Percentiles rank a stretch among this genome's conserved stretches.
These are phyloP conservation scores for Philopedon plagiatum DNA, from an alignment of 2,888 invertebrate species.

Conservation along the genomic window DNA sequence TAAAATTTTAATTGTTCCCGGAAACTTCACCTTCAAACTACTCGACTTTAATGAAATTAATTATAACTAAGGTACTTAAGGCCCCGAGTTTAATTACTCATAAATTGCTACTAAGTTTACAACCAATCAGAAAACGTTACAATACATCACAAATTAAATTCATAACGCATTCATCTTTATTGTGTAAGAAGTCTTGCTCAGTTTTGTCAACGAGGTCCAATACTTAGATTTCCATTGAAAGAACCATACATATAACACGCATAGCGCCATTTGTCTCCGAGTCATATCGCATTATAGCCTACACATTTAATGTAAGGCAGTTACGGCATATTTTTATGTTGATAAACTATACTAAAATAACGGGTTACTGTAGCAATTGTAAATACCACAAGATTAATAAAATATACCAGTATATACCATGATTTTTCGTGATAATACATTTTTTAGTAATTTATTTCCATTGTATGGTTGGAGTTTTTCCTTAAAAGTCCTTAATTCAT, in stretches of 20 bases:
- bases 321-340: too few relatives aligned
- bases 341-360: too few relatives aligned
- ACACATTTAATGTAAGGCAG: too few relatives aligned
- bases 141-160: conserved; percentile 31
- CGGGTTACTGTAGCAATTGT: too few relatives aligned
- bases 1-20: conserved; percentile 18
- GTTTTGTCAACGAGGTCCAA: neutral
- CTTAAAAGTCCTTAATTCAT: too few relatives aligned
- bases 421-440: too few relatives aligned
- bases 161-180: conserved; percentile 13
- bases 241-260: too few relatives aligned
- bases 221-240: neutral
- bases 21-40: conserved; percentile 12
- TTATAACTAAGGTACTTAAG: conserved; percentile 15
- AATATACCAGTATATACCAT: too few relatives aligned
- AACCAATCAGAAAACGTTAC: conserved; percentile 25
- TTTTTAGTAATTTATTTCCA: too few relatives aligned
- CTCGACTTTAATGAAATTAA: conserved; percentile 24
- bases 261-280: too few relatives aligned
- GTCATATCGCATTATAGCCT: neutral
- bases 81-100: conserved; percentile 27
- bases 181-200: neutral
- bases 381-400: too few relatives aligned
- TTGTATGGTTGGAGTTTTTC: too few relatives aligned
- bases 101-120: conserved; percentile 16